Base-by-base conservation (phyloP, 2,113 vertebrate genomes). In the Nesogale talazaci region DNA sequence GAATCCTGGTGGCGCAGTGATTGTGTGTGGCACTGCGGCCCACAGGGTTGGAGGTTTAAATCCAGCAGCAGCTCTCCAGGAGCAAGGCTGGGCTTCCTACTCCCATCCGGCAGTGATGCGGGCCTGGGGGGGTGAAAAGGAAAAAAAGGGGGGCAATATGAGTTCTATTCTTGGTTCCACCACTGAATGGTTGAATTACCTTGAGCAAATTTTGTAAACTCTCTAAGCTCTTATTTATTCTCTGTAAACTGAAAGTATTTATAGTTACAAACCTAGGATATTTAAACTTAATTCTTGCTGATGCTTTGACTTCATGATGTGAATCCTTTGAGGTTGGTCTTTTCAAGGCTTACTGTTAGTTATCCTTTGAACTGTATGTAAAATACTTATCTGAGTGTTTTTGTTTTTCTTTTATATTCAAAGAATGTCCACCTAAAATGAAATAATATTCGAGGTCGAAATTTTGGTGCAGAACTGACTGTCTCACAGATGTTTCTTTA, bases 241-340 rank as follows among this genome's bases (percentile, higher is more conserved):
- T 52, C 46, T 52, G 46, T 52, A 6, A 52, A 52, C 10, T 52
- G 46, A 52, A 52, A 52, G 10, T 84, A 42, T 69, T 85, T 79
- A 69, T 52, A 59, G 22, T 42, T 86, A 72, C 38, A 85, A 81
- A 70, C 42, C 8, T 88, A 42, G 10, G 12, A 14, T 72, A 77
- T 88, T 80, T 88, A 72, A 40, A 27, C n/a, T 72, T 84, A 88
- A 65, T 75, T 83, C 46, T 83, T 72, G 69, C 20, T 57, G 5
- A 57, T 78, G 15, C 56, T 83, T 93, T 77, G 34, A 70, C 63
- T 86, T 84, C 27, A 42, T 82, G 27, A 67, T 69, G 61, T 36
- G 20, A 75, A 67, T 83, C 17, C 0, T 46, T 69, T 80, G 31
- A 31, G 70, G 56, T 14, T 89, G 89, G 81, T 36, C 63, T 20